Percentiles rank a stretch among this genome's conserved stretches.
These are phyloP conservation scores for Brienomyrus brachyistius DNA, from an alignment of 2,113 vertebrate genomes.

Conservation along the genomic window DNA sequence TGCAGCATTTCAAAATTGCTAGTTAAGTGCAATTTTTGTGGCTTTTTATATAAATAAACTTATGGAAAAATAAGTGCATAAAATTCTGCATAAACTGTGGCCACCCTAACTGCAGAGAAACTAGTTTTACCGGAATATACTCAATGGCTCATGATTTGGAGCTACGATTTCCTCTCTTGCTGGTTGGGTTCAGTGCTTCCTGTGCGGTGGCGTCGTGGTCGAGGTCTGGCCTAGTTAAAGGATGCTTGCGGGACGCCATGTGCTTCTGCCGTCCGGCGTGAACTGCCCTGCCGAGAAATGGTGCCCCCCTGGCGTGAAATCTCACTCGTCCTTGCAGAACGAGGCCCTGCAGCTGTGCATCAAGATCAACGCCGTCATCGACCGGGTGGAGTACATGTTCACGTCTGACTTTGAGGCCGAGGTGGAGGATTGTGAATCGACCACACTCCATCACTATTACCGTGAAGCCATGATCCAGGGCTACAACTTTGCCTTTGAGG, in stretches of 20 bases:
- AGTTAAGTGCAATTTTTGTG: not conserved
- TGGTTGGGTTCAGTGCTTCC: not conserved
- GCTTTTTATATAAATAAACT: not conserved
- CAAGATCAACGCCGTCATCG: constrained; percentile 84
- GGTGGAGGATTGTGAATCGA: constrained; percentile 83
- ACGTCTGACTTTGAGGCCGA: constrained; percentile 84
- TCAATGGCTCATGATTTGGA: not conserved
- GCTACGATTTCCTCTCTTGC: constrained; percentile 2
- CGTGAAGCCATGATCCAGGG: constrained; percentile 96
- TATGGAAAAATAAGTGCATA: not conserved
- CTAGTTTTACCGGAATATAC: not conserved
- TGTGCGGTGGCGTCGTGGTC: constrained; percentile 11
- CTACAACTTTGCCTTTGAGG: constrained; percentile 98
- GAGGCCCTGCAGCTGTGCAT: constrained; percentile 88
- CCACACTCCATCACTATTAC: constrained; percentile 89
- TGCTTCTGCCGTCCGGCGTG: not conserved
- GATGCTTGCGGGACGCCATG: not conserved
- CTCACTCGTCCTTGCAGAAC: constrained; percentile 55
- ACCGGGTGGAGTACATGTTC: constrained; percentile 90
- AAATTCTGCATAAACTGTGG: not conserved
- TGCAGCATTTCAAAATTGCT: not conserved
- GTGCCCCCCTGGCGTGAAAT: not conserved
- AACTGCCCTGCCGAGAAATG: not conserved
- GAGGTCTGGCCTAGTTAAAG: not conserved
- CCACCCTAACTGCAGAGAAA: not conserved